These are phyloP conservation scores for Hydrolagus affinis DNA, from an alignment of 2,113 vertebrate species.

Conservation along the genomic window DNA sequence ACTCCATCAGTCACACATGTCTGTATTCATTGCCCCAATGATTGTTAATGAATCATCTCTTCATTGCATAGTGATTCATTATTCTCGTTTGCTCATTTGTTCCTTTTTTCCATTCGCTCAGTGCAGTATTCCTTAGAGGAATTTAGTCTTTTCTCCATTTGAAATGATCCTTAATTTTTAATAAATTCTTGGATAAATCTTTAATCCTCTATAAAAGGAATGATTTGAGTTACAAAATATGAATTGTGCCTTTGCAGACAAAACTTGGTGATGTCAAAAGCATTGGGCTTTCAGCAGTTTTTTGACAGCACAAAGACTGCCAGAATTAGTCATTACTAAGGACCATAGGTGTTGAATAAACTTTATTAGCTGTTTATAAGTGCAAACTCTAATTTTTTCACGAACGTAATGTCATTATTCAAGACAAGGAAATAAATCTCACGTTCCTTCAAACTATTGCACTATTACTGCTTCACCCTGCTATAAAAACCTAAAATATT, in stretches of 20 bases:
- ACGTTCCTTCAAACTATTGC: background rate
- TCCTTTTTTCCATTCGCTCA: background rate
- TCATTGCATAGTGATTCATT: background rate
- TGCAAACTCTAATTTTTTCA: constrained; percentile 14
- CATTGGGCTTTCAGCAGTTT: constrained; percentile 4
- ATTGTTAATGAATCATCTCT: background rate
- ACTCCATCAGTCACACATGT: background rate
- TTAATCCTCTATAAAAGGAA: constrained; percentile 23
- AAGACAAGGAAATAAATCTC: constrained; percentile 21
- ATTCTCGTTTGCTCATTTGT: background rate
- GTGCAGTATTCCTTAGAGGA: background rate
- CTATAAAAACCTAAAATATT: background rate
- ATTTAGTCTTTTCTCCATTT: background rate
- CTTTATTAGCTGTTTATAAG: constrained; percentile 26
- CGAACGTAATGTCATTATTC: background rate
- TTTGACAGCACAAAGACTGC: constrained; percentile 21
- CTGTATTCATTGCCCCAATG: constrained; percentile 7
- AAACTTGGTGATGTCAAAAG: constrained; percentile 13
- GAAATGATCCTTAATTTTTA: constrained; percentile 21
- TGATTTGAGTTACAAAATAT: constrained; percentile 10
- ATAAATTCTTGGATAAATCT: background rate
- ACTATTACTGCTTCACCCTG: too few relatives aligned
- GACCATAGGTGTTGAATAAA: background rate
- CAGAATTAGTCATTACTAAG: background rate
- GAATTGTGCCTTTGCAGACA: background rate